Evolutionary conservation across 2,797 vertebrate genomes (phyloP).

Genomic region (Oophaga sylvatica): DNA sequence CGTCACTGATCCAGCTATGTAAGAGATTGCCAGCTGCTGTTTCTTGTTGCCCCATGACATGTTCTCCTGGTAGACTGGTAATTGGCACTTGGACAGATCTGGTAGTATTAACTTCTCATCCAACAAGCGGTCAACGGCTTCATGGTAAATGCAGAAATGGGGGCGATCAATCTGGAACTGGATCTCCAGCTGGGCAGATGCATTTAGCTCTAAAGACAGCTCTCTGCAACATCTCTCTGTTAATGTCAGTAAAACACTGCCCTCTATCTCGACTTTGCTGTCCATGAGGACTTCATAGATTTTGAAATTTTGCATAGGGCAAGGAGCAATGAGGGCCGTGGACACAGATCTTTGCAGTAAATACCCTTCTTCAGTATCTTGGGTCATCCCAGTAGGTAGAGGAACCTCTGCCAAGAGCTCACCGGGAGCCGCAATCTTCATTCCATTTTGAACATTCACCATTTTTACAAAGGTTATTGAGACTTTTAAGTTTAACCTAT

Average conservation of each 20-base stretch:
- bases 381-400: conserved; percentile 75
- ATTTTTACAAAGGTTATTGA: conserved; percentile 68
- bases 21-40: conserved; percentile 81
- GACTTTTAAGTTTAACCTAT: conserved; percentile 80
- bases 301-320: conserved; percentile 65
- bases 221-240: conserved; percentile 79
- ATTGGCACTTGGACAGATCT: conserved; percentile 73
- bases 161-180: conserved; percentile 87
- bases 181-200: conserved; percentile 77
- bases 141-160: conserved; percentile 83
- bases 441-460: conserved; percentile 67
- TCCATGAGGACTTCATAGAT: conserved; percentile 82
- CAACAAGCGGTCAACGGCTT: conserved; percentile 80
- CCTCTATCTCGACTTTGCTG: conserved; percentile 69
- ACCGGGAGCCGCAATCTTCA: conserved; percentile 67
- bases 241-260: conserved; percentile 76
- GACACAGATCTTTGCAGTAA: conserved; percentile 77
- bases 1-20: conserved; percentile 72
- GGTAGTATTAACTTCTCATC: conserved; percentile 81
- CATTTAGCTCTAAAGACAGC: conserved; percentile 71
- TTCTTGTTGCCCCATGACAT: conserved; percentile 76
- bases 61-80: conserved; percentile 67
- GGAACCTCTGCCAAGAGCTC: conserved; percentile 80
- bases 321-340: conserved; percentile 76
- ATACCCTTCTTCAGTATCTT: conserved; percentile 82